phyloP scores from a whole-genome alignment of 2,888 invertebrate genomes.

The Steinernema hermaphroditum region DNA sequence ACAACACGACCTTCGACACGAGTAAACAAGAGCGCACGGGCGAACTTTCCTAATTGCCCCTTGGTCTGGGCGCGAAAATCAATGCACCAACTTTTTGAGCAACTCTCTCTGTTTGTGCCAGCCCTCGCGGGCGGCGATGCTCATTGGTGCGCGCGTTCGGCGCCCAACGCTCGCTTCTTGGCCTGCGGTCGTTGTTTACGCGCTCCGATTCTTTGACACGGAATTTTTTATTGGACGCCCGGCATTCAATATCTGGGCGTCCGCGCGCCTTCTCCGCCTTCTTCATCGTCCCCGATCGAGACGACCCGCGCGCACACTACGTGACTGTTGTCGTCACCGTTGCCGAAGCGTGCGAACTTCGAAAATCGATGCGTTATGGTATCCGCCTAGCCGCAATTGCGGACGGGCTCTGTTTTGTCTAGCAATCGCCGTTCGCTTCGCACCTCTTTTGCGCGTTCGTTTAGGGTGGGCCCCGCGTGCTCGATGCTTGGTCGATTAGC shows the following conservation, averaged over 20 bases:
- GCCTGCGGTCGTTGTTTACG: background rate
- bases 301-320: no score
- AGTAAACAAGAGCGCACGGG: no score
- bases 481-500: no score
- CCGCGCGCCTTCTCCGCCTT: background rate
- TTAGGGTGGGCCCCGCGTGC: no score
- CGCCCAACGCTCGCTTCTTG: no score
- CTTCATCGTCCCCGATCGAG: background rate
- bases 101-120: background rate
- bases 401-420: no score
- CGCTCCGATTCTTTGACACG: background rate
- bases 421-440: no score
- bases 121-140: background rate
- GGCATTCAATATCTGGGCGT: background rate
- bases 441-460: no score
- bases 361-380: no score
- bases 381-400: no score
- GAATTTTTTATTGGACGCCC: background rate
- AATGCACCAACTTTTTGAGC: slow-evolving; percentile 2
- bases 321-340: background rate
- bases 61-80: background rate
- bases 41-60: background rate
- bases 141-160: no score
- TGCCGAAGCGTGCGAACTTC: slow-evolving; percentile 6
- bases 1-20: no score